phyloP scores from a whole-genome alignment of 2,113 vertebrate species.

The Neopipo cinnamomea region DNA sequence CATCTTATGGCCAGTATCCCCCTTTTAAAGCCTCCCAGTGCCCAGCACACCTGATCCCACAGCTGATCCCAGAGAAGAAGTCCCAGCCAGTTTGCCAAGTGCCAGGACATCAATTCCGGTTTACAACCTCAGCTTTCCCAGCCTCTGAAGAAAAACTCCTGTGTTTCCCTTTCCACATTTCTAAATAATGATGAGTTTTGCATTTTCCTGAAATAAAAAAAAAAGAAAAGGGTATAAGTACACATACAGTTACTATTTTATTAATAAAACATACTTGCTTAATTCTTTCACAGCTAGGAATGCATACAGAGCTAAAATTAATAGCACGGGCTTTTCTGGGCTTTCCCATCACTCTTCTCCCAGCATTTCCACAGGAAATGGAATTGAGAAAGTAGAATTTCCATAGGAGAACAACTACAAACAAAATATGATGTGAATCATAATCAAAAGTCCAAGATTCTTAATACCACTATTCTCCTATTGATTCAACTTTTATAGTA shows the following conservation, averaged over 20 bases:
- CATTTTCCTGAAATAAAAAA: not conserved
- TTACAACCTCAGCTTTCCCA: not conserved
- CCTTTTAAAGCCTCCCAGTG: not conserved
- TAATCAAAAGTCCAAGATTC: not conserved
- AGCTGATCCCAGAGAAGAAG: not conserved
- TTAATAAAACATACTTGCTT: not conserved
- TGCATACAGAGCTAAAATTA: not conserved
- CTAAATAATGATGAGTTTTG: not conserved
- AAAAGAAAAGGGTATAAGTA: not conserved
- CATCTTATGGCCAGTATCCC: rapidly evolving
- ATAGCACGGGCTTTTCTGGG: not conserved
- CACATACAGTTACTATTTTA: not conserved
- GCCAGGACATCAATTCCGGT: not conserved
- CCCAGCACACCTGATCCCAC: not conserved
- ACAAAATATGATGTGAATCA: not conserved
- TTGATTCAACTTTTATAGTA: not conserved
- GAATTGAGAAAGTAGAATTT: not conserved
- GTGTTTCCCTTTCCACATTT: rapidly evolving
- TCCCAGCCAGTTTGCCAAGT: not conserved
- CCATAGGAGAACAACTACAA: not conserved
- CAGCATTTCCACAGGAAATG: no score
- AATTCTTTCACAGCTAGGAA: not conserved
- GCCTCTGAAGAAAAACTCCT: not conserved
- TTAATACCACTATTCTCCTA: not conserved
- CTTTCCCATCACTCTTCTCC: not conserved